A percentile compares a stretch with the other conserved stretches of the same genome.
These are phyloP conservation scores for Drosophila gaucha DNA, from an alignment of 2,888 invertebrate genomes.

Conservation along the genomic window DNA sequence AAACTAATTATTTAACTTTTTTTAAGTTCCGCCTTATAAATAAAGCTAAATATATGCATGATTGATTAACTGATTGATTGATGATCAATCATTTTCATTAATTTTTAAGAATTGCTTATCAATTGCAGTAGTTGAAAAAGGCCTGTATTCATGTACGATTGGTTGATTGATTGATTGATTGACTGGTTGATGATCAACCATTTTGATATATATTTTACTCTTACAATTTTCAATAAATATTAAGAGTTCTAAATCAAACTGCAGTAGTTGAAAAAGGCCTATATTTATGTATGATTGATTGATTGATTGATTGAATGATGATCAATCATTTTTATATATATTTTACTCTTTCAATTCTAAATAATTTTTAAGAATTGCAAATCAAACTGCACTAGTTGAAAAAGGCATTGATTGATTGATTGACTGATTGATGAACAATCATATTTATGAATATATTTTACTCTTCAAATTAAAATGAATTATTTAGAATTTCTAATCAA, in stretches of 20 bases:
- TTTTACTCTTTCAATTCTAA: too few relatives aligned
- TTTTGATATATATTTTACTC: too few relatives aligned
- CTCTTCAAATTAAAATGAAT: background rate
- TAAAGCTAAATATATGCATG: background rate
- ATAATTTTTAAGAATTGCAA: too few relatives aligned
- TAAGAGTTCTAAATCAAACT: too few relatives aligned
- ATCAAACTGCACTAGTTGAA: too few relatives aligned
- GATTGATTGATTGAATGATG: background rate
- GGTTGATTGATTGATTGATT: constrained; percentile 4
- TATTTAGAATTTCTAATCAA: background rate
- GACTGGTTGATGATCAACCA: background rate
- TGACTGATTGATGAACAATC: background rate
- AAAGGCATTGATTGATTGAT: background rate
- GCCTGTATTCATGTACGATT: too few relatives aligned
- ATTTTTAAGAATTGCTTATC: too few relatives aligned
- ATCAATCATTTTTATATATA: too few relatives aligned
- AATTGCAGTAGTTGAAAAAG: too few relatives aligned
- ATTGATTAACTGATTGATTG: constrained; percentile 4
- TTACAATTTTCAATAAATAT: too few relatives aligned
- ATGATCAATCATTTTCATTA: too few relatives aligned
- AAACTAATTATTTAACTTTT: constrained; percentile 49
- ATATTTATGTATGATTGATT: background rate
- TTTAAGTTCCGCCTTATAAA: background rate
- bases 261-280: too few relatives aligned
- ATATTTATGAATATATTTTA: background rate